Percentiles rank a stretch among this genome's conserved stretches.
phyloP scores from a whole-genome alignment of 2,888 invertebrate genomes.

The Callinectes sapidus region DNA sequence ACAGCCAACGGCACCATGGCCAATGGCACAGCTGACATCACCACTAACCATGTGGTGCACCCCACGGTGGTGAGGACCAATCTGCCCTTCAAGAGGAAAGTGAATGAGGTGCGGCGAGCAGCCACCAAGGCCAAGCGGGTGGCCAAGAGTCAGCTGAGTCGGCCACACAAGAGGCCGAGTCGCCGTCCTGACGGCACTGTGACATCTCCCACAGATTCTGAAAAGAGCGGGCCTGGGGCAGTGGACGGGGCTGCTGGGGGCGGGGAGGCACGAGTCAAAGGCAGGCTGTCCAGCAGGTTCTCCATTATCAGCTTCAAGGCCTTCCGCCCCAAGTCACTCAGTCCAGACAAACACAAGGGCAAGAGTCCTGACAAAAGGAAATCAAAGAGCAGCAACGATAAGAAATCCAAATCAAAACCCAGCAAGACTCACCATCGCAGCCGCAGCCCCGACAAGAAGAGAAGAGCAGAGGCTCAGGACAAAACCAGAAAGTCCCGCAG shows the following conservation, averaged over 20 bases:
- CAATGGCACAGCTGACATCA: conserved; percentile 81
- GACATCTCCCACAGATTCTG: conserved; percentile 68
- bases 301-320: conserved; percentile 72
- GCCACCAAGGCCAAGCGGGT: conserved; percentile 72
- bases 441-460: conserved; percentile 71
- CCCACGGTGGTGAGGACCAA: conserved; percentile 89
- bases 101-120: conserved; percentile 71
- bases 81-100: conserved; percentile 90
- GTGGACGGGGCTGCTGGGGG: conserved; percentile 44
- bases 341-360: conserved; percentile 71
- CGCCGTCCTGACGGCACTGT: conserved; percentile 64
- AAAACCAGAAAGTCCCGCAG: conserved; percentile 58
- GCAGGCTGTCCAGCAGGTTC: conserved; percentile 71
- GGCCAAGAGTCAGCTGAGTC: conserved; percentile 70
- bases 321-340: conserved; percentile 70
- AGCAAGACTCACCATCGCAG: conserved; percentile 64
- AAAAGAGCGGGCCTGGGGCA: conserved; percentile 58
- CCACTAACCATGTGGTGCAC: conserved; percentile 82
- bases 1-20: conserved; percentile 51
- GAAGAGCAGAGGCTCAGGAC: conserved; percentile 62
- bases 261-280: conserved; percentile 59
- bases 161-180: conserved; percentile 68
- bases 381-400: conserved; percentile 67
- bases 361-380: conserved; percentile 71
- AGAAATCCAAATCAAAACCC: conserved; percentile 66